Percentiles rank a stretch among this genome's conserved stretches.
Conservation (phyloP, 2,888 invertebrate genomes). For the Patella ulyssiponensis region DNA sequence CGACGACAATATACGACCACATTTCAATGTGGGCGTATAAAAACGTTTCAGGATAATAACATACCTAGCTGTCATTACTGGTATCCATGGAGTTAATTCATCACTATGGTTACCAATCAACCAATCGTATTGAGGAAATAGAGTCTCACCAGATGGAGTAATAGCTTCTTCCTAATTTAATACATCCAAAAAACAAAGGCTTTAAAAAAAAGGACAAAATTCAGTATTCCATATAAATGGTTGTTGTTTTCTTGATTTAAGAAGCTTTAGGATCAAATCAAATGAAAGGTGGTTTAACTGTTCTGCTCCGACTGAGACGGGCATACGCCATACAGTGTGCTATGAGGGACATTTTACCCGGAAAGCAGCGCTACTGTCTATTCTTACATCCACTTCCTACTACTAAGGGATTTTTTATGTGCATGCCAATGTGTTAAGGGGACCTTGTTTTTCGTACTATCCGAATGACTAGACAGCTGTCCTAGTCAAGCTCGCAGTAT, state of each 20-base stretch:
- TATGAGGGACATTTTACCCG: too few relatives aligned
- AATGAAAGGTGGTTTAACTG: too few relatives aligned
- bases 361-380: too few relatives aligned
- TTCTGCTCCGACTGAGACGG: too few relatives aligned
- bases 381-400: too few relatives aligned
- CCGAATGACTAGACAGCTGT: neutral
- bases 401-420: too few relatives aligned
- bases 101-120: constrained; percentile 99
- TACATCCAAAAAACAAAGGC: neutral
- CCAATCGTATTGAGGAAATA: constrained; percentile 88
- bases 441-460: neutral
- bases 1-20: too few relatives aligned
- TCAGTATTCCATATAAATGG: neutral
- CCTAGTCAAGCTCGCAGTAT: too few relatives aligned
- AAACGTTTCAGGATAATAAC: neutral
- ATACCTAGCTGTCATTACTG: constrained; percentile 87
- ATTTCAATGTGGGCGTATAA: too few relatives aligned
- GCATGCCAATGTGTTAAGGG: too few relatives aligned
- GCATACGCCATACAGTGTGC: too few relatives aligned
- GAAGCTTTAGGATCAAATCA: too few relatives aligned
- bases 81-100: constrained; percentile 99
- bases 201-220: neutral
- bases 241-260: neutral
- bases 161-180: constrained; percentile 70
- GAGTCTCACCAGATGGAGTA: constrained; percentile 79